Percentiles rank a stretch among this genome's conserved stretches.
These are phyloP conservation scores for Urechis unicinctus DNA, from an alignment of 2,888 invertebrate species.

Conservation along the genomic window DNA sequence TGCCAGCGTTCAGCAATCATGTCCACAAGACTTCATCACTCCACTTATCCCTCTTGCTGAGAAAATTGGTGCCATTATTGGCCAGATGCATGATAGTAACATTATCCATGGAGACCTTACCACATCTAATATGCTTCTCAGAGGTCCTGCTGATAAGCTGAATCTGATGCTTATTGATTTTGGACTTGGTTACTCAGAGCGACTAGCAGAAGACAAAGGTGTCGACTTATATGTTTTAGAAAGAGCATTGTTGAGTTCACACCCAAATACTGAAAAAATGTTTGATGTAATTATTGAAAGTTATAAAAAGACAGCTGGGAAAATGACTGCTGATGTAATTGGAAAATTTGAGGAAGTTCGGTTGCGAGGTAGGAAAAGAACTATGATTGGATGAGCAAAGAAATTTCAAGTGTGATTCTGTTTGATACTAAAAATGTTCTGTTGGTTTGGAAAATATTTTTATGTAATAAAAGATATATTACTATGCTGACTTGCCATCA, in stretches of 20 bases:
- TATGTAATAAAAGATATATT: too few relatives aligned
- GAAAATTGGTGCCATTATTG: conserved; percentile 67
- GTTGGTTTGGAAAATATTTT: too few relatives aligned
- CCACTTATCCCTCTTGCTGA: conserved; percentile 52
- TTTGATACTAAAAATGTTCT: too few relatives aligned
- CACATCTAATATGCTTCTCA: conserved; percentile 81
- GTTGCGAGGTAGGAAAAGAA: conserved; percentile 86
- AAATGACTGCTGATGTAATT: conserved; percentile 62
- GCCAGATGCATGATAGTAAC: conserved; percentile 73
- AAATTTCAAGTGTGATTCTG: too few relatives aligned
- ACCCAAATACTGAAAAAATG: conserved; percentile 65
- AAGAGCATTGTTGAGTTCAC: conserved; percentile 84
- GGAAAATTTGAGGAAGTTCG: conserved; percentile 85
- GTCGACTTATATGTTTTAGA: conserved; percentile 97
- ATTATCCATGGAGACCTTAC: conserved; percentile 97
- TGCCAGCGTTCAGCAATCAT: conserved; percentile 18
- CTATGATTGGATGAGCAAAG: conserved; percentile 92
- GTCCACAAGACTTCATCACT: conserved; percentile 49
- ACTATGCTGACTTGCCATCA: too few relatives aligned
- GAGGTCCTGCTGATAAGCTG: conserved; percentile 28
- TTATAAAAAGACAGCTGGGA: conserved; percentile 30
- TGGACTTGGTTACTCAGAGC: conserved; percentile 77
- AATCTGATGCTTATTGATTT: conserved; percentile 86
- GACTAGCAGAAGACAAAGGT: conserved; percentile 84
- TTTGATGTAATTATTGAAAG: conserved; percentile 38